Base-by-base conservation (phyloP, 2,113 vertebrate genomes). In the Elephantulus edwardii region DNA sequence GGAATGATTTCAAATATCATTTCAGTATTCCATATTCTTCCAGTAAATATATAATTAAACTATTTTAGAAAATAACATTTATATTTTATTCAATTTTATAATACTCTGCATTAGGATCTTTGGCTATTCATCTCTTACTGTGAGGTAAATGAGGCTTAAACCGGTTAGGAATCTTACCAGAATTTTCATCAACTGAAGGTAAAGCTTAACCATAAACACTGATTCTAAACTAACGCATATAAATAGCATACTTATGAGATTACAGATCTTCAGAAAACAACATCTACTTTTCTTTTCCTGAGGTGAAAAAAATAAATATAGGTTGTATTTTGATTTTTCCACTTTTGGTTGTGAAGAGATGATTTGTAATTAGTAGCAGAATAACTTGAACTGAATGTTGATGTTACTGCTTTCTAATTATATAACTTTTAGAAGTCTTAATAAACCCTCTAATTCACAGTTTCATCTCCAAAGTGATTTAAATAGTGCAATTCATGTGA, bases 201-300 rank as follows among this genome's bases (percentile, higher is more conserved):
- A 50, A 82, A 70, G 54, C 12, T 83, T 62, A 54, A 48, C 54
- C 24, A 77, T 6, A 60, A 46, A 19, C 33, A 35, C 85, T 50
- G 7, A 46, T 82, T 89, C 13, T 19, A 82, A 88, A 22, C 1
- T 83, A 48, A 83, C 71, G 24, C 8, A 74, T 64, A 48, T 35
- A 79, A n/a, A 83, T 71, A 62, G 84, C 26, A 78, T 66, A 62
- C 2, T 1, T 66, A 16, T 81, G 14, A 83, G 14, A 58, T 46
- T 76, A 71, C 87, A 40, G 75, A 80, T 58, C 22, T 76, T 89
- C 33, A 66, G 58, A 87, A 89, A 76, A 40, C 71, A 62, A 50
- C 13, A 40, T 8, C 0, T 6, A 60, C 2, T 42, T 81, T 70
- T 72, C 46, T 20, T 52, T 58, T 54, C 1, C 60, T 46, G 50